Percentiles rank a stretch among this genome's conserved stretches.
phyloP scores from a whole-genome alignment of 2,113 vertebrate species.

The Isichthys henryi region DNA sequence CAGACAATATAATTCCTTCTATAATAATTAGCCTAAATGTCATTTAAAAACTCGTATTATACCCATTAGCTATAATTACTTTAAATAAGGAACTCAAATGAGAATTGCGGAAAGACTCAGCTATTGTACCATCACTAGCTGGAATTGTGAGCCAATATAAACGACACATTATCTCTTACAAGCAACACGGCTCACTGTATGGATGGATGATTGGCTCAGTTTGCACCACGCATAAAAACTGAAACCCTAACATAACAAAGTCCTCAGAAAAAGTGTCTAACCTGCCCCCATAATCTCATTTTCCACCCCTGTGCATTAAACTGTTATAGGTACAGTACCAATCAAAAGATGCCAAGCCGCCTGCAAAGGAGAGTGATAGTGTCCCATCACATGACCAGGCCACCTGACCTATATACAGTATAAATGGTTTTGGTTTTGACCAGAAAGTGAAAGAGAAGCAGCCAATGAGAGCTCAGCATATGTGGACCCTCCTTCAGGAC shows the following conservation, averaged over 20 bases:
- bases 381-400: background rate
- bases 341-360: background rate
- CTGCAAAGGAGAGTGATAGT: background rate
- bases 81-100: background rate
- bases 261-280: background rate
- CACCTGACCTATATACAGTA: background rate
- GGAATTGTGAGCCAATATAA: background rate
- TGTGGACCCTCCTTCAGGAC: background rate
- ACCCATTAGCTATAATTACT: background rate
- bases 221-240: background rate
- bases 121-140: background rate
- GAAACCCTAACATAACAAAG: background rate
- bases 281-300: background rate
- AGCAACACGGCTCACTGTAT: background rate
- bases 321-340: background rate
- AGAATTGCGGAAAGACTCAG: background rate
- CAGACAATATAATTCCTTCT: background rate
- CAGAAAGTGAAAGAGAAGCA: background rate
- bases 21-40: slow-evolving; percentile 6
- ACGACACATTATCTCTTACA: background rate
- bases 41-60: background rate
- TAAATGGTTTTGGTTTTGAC: background rate
- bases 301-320: background rate
- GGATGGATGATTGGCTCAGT: background rate
- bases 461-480: background rate